Percentiles rank a stretch among this genome's conserved stretches.
Conservation (phyloP, 2,797 vertebrate species). For the Tangara arthus region DNA sequence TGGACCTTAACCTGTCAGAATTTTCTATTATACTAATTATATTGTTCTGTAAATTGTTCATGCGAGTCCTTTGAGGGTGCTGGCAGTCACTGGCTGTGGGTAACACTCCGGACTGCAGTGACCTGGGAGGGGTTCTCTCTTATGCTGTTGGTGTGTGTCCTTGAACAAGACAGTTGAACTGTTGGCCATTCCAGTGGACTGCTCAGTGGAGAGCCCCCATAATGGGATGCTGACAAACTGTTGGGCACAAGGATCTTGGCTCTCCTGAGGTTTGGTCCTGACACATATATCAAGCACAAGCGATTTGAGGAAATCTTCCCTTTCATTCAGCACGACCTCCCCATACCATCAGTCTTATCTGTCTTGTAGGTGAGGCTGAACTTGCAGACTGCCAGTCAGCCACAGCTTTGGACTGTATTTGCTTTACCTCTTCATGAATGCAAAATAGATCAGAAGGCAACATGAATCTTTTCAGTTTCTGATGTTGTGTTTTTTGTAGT, state of each 20-base stretch:
- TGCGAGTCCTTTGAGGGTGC: neutral
- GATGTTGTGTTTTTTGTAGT: accelerated
- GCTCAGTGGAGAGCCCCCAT: neutral
- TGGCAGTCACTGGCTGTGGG: neutral
- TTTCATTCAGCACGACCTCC: neutral
- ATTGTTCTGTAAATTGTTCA: neutral
- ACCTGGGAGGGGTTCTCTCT: too few species aligned
- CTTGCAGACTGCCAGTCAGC: too few species aligned
- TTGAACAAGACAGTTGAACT: neutral
- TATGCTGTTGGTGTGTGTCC: neutral
- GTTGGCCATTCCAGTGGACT: neutral
- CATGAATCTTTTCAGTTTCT: neutral
- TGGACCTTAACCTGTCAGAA: neutral
- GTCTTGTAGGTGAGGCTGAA: neutral
- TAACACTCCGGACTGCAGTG: accelerated
- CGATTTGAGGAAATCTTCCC: neutral
- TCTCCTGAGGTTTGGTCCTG: neutral
- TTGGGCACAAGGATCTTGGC: neutral
- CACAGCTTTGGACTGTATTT: neutral
- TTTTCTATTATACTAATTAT: neutral
- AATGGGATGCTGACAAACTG: neutral
- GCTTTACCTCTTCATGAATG: neutral
- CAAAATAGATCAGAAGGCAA: neutral
- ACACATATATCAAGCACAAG: neutral
- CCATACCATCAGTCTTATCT: neutral